These are phyloP conservation scores for Serinus canaria DNA, from an alignment of 2,113 vertebrate genomes.

Conservation along the genomic window DNA sequence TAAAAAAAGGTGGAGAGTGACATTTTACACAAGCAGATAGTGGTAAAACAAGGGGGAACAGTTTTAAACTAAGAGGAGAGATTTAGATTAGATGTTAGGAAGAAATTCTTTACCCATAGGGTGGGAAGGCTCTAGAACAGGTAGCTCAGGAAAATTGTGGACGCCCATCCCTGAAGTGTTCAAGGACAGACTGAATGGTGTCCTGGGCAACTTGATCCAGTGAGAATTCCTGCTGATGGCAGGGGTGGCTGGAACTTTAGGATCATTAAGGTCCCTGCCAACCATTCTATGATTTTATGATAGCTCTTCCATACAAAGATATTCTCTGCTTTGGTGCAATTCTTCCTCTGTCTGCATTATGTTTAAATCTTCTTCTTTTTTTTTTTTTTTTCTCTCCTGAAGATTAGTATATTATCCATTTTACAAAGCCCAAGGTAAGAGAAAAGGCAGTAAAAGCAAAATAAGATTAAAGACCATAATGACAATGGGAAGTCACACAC, in stretches of 20 bases:
- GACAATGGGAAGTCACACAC: background rate
- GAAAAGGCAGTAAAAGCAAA: background rate
- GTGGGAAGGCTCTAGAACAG: background rate
- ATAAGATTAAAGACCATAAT: background rate
- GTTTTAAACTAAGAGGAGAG: background rate
- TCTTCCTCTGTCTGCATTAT: background rate
- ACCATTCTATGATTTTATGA: background rate
- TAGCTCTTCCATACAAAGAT: background rate
- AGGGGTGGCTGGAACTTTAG: background rate
- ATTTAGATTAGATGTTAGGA: background rate
- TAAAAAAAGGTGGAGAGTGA: background rate
- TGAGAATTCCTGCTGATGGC: background rate
- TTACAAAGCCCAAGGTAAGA: background rate
- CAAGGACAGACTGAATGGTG: background rate
- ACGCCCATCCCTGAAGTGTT: background rate
- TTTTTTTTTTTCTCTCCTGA: background rate
- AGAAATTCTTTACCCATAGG: background rate
- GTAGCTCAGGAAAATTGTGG: background rate
- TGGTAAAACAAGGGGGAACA: background rate
- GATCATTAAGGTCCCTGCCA: background rate
- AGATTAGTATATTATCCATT: background rate
- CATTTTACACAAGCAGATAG: background rate
- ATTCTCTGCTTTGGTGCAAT: background rate
- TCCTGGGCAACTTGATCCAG: background rate
- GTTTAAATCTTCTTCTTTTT: background rate